Percentiles rank a stretch among this genome's conserved stretches.
Conservation (phyloP, 2,888 invertebrate genomes). For the Caprella mutica region DNA sequence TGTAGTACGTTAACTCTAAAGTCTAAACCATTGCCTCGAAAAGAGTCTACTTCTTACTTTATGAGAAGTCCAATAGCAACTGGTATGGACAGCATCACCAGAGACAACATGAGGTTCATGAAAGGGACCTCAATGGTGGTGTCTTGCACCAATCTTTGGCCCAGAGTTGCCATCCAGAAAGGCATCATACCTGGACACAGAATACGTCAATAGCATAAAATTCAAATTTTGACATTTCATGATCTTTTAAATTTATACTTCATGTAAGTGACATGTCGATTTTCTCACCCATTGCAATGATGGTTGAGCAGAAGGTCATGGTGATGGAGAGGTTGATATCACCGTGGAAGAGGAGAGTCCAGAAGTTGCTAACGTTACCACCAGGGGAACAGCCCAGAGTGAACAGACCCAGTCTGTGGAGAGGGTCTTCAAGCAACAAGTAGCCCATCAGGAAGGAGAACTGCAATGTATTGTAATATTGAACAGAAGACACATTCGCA, state of each 20-base stretch:
- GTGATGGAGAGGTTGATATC: slow-evolving; percentile 46
- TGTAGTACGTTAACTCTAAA: neutral
- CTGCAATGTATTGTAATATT: slow-evolving; percentile 14
- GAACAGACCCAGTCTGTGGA: slow-evolving; percentile 42
- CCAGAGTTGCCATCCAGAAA: slow-evolving; percentile 45
- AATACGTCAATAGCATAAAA: neutral
- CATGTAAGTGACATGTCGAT: neutral
- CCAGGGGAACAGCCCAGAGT: slow-evolving; percentile 44
- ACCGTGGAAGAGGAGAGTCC: slow-evolving; percentile 45
- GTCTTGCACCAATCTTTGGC: slow-evolving; percentile 38
- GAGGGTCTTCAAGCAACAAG: slow-evolving; percentile 34
- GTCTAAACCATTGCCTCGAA: neutral
- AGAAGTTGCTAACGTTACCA: slow-evolving; percentile 46
- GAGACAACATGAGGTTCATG: slow-evolving; percentile 41
- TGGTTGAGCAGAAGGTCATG: slow-evolving; percentile 46
- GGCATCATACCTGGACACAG: slow-evolving; percentile 43
- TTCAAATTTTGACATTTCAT: neutral
- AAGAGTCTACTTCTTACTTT: slow-evolving; percentile 14
- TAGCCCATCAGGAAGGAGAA: slow-evolving; percentile 16
- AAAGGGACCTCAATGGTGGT: slow-evolving; percentile 40
- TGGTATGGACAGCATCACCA: slow-evolving; percentile 43
- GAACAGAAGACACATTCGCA: neutral
- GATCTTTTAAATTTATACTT: neutral
- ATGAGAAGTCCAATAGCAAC: slow-evolving; percentile 43
- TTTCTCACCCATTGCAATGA: slow-evolving; percentile 43